A percentile compares a stretch with the other conserved stretches of the same genome.
Evolutionary conservation across 92 coral and sea anemone species (phyloP).

Genomic region (Heliopora coerulea): DNA sequence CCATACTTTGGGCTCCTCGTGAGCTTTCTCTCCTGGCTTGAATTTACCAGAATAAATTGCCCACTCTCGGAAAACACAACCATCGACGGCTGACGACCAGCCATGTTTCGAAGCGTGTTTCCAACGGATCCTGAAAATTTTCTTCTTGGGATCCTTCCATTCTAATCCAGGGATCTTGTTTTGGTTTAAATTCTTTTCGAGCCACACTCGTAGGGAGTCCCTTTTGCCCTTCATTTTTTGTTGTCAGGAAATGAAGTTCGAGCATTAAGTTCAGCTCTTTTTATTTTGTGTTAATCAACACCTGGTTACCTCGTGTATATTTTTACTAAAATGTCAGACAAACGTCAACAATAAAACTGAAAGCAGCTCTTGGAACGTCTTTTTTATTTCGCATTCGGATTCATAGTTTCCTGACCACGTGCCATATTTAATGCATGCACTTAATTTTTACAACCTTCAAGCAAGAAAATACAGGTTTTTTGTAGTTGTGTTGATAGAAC

Average conservation of each 20-base stretch:
- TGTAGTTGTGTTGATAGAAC: no score
- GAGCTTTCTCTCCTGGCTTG: constrained; percentile 66
- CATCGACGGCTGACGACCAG: constrained; percentile 75
- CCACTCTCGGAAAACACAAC: constrained; percentile 86
- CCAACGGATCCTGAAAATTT: constrained; percentile 89
- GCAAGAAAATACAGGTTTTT: not conserved
- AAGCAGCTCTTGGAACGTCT: constrained; percentile 11
- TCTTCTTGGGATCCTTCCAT: constrained; percentile 76
- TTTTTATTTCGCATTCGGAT: constrained; percentile 23
- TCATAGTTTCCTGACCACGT: constrained; percentile 3
- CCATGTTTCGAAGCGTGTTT: constrained; percentile 98
- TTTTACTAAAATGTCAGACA: constrained; percentile 16
- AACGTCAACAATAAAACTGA: constrained; percentile 44
- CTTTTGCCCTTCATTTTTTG: constrained; percentile 26
- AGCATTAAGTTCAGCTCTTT: not conserved
- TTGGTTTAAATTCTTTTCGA: constrained; percentile 64
- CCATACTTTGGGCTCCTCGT: constrained; percentile 90
- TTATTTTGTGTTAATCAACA: constrained; percentile 35
- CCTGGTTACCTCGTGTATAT: constrained; percentile 41
- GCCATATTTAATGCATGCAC: not conserved
- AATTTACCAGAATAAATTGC: constrained; percentile 89
- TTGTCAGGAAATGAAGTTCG: constrained; percentile 18
- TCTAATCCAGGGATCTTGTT: constrained; percentile 71
- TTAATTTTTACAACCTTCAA: not conserved
- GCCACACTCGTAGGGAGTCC: constrained; percentile 82